Conservation (phyloP, 2,113 vertebrate species). For the Glaucomys volans region DNA sequence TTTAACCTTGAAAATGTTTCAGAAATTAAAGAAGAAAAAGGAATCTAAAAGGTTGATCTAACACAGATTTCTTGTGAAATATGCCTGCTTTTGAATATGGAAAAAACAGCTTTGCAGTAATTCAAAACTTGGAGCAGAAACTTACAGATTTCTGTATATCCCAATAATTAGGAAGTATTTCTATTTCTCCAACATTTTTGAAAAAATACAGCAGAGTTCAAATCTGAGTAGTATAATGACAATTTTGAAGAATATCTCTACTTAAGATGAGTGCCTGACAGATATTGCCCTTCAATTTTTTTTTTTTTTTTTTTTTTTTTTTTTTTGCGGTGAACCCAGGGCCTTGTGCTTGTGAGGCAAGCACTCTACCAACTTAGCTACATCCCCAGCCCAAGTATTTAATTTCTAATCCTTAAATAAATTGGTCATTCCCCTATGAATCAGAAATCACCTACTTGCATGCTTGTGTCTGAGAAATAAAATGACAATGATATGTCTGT, state of each 20-base stretch:
- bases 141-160: background rate
- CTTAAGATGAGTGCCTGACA: background rate
- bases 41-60: background rate
- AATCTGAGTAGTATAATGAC: background rate
- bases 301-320: no score
- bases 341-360: no score
- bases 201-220: background rate
- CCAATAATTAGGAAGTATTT: background rate
- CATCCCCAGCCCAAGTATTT: no score
- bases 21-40: background rate
- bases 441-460: background rate
- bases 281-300: background rate
- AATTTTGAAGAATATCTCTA: background rate
- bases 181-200: background rate
- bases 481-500: background rate
- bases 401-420: background rate
- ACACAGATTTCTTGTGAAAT: background rate
- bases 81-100: background rate
- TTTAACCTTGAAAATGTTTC: constrained; percentile 25
- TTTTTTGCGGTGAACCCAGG: no score
- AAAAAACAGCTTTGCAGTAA: background rate
- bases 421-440: background rate
- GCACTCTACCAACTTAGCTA: no score
- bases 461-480: background rate
- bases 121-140: background rate